Percentiles rank a stretch among this genome's conserved stretches.
phyloP scores from a whole-genome alignment of 2,888 invertebrate species.

The Trichogramma dendrolimi region DNA sequence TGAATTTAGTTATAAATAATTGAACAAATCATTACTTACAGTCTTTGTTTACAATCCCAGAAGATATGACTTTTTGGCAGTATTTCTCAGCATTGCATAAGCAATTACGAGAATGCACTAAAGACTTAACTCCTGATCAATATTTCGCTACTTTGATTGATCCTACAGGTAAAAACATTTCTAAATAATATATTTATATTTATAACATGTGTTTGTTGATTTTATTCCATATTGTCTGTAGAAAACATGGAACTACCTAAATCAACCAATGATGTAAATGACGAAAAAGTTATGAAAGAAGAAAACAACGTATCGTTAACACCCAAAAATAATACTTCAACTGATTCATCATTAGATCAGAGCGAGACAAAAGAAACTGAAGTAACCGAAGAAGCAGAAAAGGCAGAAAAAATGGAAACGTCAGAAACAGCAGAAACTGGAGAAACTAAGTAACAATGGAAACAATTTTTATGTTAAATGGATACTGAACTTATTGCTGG shows the following conservation, averaged over 20 bases:
- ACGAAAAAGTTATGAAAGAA: too few species aligned
- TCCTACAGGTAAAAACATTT: conserved; percentile 54
- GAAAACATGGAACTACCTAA: background rate
- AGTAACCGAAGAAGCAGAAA: too few species aligned
- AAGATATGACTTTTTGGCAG: conserved; percentile 68
- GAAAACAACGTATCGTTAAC: too few species aligned
- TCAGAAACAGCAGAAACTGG: too few species aligned
- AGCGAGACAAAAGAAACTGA: too few species aligned
- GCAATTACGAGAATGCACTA: conserved; percentile 65
- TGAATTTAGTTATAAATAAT: conserved; percentile 9
- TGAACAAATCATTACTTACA: conserved; percentile 39
- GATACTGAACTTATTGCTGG: too few species aligned
- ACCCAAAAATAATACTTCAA: too few species aligned
- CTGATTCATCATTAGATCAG: too few species aligned
- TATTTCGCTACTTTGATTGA: conserved; percentile 62
- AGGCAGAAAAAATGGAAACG: too few species aligned
- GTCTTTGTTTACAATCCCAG: conserved; percentile 62
- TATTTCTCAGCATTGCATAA: conserved; percentile 66
- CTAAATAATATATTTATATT: background rate
- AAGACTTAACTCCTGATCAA: conserved; percentile 60
- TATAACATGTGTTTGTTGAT: background rate
- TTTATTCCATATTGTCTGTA: background rate
- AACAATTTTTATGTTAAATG: too few species aligned
- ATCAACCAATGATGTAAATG: background rate
- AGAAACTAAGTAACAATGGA: too few species aligned